Evolutionary conservation across 2,888 invertebrate species (phyloP), one percentile per base, ranked within the genome.

Genomic region (Bombylius major): DNA sequence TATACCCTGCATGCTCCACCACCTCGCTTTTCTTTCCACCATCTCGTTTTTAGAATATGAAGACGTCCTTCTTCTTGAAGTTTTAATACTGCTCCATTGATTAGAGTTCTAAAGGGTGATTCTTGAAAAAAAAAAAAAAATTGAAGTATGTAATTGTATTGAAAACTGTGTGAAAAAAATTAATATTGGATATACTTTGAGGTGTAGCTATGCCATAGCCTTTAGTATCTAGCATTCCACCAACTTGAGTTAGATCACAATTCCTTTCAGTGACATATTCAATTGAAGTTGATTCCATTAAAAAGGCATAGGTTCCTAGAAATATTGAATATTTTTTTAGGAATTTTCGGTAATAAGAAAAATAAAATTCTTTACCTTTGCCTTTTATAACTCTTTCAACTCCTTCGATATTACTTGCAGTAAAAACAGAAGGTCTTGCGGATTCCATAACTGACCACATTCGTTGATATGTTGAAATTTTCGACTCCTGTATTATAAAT

Each of bases 391-490:
- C 97, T 42, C 92, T 79, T 34, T 92, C 89, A 5, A 96, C 92
- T 0, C 96, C 98, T 68, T 94, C 93, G 31, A 83, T 82, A 69
- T 94, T 96, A 64, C 82, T 86, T 50, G 82, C 79, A 0, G 89
- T 86, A 69, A 96, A 94, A 0, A 96, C 92, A 0, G 86, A 81
- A 0, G 96, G 94, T 49, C 87, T 80, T 6, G 91, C 85, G 1
- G 89, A 88, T 65, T 84, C 86, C 97, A 97, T 98, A 65, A 89
- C 87, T 0, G 89, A 86, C 91, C 94, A 97, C 94, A 98, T 97
- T 46, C 89, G 80, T 72, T 92, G 88, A 75, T 96, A 97, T 9
- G 91, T 90, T 0, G 90, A 86, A 65, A 94, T 89, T 75, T 94
- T 93, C 1, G 96, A 95, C 67, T 93, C 93, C 89, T 93, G 66